Evolutionary conservation across 2,888 invertebrate species (phyloP).

Genomic region (Platycheirus albimanus): DNA sequence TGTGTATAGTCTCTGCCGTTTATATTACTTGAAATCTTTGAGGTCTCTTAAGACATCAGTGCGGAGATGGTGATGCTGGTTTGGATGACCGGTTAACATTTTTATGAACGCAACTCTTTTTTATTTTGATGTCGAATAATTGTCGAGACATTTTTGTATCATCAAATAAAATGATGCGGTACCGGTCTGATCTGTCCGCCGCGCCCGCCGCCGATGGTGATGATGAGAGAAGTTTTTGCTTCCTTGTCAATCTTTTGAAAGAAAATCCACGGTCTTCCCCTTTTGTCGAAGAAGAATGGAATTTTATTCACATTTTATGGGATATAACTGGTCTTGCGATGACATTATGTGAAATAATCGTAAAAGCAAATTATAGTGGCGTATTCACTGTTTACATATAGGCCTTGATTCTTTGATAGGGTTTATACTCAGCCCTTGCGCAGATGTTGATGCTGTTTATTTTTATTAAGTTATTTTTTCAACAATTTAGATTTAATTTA

Average conservation of each 20-base stretch:
- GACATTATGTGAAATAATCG: slow-evolving; percentile 72
- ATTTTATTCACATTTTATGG: slow-evolving; percentile 71
- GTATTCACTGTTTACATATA: slow-evolving; percentile 54
- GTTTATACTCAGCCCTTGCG: slow-evolving; percentile 11
- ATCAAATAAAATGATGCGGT: slow-evolving; percentile 50
- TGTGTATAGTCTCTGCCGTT: slow-evolving; percentile 35
- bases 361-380: slow-evolving; percentile 67
- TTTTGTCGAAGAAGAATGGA: slow-evolving; percentile 40
- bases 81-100: slow-evolving; percentile 42
- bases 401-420: slow-evolving; percentile 38
- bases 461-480: slow-evolving; percentile 19
- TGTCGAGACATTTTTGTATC: slow-evolving; percentile 45
- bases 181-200: slow-evolving; percentile 2
- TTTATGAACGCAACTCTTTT: slow-evolving; percentile 42
- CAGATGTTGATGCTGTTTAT: slow-evolving; percentile 4
- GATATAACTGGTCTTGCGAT: slow-evolving; percentile 69
- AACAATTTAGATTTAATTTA: slow-evolving; percentile 44
- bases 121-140: slow-evolving; percentile 21
- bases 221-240: slow-evolving; percentile 49
- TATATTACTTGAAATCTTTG: slow-evolving; percentile 11
- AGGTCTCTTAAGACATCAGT: neutral
- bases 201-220: neutral
- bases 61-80: slow-evolving; percentile 15
- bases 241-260: slow-evolving; percentile 64
- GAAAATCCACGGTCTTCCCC: slow-evolving; percentile 39